A percentile compares a stretch with the other conserved stretches of the same genome.
phyloP scores from a whole-genome alignment of 2,888 invertebrate genomes.

The Proisotoma minuta region DNA sequence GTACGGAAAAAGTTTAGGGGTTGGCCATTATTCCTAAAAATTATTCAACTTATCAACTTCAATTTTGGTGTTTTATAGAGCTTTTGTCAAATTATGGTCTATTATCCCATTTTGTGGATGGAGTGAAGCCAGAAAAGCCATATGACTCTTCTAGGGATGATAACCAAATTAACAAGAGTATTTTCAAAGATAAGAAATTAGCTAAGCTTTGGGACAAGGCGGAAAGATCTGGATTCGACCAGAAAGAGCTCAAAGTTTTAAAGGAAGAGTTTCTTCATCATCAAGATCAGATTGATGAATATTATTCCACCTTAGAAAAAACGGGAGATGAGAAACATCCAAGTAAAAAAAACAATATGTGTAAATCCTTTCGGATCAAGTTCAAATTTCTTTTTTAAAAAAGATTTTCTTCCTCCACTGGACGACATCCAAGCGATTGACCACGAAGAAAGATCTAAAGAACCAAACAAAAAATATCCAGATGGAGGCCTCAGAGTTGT shows the following conservation, averaged over 20 bases:
- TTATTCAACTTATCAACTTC: background rate
- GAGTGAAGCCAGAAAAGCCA: conserved; percentile 56
- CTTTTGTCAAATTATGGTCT: conserved; percentile 78
- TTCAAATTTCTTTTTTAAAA: background rate
- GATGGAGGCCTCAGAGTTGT: conserved; percentile 27
- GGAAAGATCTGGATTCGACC: conserved; percentile 62
- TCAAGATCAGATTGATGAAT: conserved; percentile 87
- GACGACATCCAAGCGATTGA: conserved; percentile 28
- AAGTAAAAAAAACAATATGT: background rate
- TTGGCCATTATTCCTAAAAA: conserved; percentile 37
- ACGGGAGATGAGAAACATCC: conserved; percentile 50
- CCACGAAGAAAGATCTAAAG: conserved; percentile 31
- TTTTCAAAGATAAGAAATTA: conserved; percentile 85
- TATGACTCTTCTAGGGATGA: conserved; percentile 51
- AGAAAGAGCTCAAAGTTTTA: conserved; percentile 72
- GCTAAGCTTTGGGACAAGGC: conserved; percentile 87
- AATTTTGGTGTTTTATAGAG: conserved; percentile 49
- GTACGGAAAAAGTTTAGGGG: conserved; percentile 72
- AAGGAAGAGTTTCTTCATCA: conserved; percentile 87
- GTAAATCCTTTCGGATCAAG: background rate
- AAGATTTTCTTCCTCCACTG: conserved; percentile 27
- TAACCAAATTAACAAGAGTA: conserved; percentile 60
- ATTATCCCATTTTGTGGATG: conserved; percentile 71
- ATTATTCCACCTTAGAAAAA: conserved; percentile 71
- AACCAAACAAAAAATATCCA: conserved; percentile 28